Conservation (phyloP, 1,140 invertebrate species). For the Anthonomus grandis region DNA sequence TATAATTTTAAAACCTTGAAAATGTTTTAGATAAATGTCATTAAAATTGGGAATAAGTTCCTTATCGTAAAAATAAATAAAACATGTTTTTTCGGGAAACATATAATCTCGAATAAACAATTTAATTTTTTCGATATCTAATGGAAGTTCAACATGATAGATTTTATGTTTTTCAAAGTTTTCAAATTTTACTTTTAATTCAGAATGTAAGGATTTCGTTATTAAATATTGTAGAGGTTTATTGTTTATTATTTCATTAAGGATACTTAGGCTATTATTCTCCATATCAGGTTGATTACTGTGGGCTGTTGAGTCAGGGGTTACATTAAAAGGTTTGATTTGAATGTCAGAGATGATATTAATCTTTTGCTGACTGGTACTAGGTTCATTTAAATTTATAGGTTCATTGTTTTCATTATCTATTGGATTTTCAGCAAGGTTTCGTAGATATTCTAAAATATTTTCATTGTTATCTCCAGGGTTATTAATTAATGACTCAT, state of each 20-base stretch:
- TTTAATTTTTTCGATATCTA: neutral
- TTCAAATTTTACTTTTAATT: conserved; percentile 3
- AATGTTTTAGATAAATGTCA: neutral
- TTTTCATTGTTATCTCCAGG: conserved; percentile 8
- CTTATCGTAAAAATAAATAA: conserved; percentile 8
- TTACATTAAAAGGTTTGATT: conserved; percentile 3
- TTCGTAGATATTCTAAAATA: neutral
- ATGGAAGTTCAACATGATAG: conserved; percentile 2
- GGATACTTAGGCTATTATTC: neutral
- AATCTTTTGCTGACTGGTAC: conserved; percentile 4
- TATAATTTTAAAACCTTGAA: conserved; percentile 3
- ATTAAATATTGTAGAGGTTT: conserved; percentile 11
- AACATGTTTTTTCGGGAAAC: neutral
- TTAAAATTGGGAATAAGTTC: conserved; percentile 7
- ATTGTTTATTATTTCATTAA: conserved; percentile 13
- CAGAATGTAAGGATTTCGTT: conserved; percentile 3
- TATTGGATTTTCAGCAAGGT: too few species aligned
- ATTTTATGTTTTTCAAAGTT: conserved; percentile 12
- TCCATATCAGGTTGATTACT: neutral
- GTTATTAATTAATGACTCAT: conserved; percentile 9
- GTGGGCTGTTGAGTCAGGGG: neutral
- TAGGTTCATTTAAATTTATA: neutral
- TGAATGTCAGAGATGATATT: conserved; percentile 1
- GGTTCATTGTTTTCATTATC: neutral
- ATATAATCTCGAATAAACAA: neutral